phyloP scores from a whole-genome alignment of 2,797 vertebrate species.

The Coregonus ussuriensis region DNA sequence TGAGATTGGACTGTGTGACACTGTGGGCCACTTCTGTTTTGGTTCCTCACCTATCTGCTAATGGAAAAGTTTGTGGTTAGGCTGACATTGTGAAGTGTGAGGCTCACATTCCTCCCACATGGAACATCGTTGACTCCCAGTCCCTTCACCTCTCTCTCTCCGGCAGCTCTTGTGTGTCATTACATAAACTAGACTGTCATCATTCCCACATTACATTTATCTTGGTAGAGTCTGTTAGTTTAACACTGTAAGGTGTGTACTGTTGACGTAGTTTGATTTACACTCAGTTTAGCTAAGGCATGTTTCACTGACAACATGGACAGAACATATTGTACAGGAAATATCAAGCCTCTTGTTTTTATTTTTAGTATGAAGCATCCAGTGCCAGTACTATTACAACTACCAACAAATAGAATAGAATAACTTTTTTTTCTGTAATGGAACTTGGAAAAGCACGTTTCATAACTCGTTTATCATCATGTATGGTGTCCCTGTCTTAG shows the following conservation, averaged over 20 bases:
- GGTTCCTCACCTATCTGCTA: background rate
- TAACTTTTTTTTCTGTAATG: too few species aligned
- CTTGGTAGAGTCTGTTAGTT: too few species aligned
- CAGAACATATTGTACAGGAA: background rate
- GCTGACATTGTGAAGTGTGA: background rate
- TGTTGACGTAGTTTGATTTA: background rate
- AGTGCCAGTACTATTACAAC: too few species aligned
- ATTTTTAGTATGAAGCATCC: background rate
- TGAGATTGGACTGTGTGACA: too few species aligned
- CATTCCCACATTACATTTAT: background rate
- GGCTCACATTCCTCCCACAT: background rate
- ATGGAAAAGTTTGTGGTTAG: slow-evolving; percentile 7
- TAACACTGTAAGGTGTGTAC: background rate
- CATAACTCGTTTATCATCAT: too few species aligned
- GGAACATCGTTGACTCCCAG: background rate
- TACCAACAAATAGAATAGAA: too few species aligned
- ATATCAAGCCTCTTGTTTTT: background rate
- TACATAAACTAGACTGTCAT: background rate
- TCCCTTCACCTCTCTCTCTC: background rate
- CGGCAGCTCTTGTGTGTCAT: background rate
- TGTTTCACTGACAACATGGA: background rate
- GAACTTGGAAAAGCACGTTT: too few species aligned
- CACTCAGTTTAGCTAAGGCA: background rate
- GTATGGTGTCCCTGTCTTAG: too few species aligned
- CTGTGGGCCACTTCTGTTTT: too few species aligned